Conservation (phyloP, 1,140 invertebrate species). For the Mya arenaria region DNA sequence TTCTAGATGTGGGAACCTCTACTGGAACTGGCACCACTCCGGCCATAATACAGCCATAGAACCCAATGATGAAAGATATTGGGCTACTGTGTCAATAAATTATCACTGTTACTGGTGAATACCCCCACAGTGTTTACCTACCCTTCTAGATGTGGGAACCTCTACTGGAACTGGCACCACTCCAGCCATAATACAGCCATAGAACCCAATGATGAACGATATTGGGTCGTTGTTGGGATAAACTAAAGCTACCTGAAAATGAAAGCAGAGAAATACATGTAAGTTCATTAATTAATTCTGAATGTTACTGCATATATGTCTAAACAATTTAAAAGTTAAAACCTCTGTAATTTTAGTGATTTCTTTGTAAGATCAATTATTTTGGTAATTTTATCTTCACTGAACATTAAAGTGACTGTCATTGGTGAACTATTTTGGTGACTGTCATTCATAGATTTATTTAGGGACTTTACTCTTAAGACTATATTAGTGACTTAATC, state of each 20-base stretch:
- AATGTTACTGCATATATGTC: background rate
- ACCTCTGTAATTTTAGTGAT: too few relatives aligned
- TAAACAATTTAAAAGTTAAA: background rate
- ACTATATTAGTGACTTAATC: too few relatives aligned
- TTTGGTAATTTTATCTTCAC: too few relatives aligned
- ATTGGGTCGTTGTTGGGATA: conserved; percentile 99
- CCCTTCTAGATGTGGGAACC: conserved; percentile 95
- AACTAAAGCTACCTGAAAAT: conserved; percentile 90
- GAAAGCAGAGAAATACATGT: background rate
- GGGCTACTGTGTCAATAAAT: conserved; percentile 99
- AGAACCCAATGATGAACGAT: conserved; percentile 98
- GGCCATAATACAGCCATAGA: conserved; percentile 98
- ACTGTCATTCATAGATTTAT: too few relatives aligned
- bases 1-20: conserved; percentile 97
- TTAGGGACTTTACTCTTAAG: too few relatives aligned
- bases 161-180: conserved; percentile 99
- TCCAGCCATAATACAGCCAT: conserved; percentile 98
- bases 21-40: conserved; percentile 99
- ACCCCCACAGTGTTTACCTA: conserved; percentile 65
- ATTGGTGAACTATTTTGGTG: too few relatives aligned
- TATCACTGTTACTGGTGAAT: conserved; percentile 91
- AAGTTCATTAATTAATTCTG: conserved; percentile 7
- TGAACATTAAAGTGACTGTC: too few relatives aligned
- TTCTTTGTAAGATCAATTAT: too few relatives aligned
- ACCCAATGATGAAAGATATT: conserved; percentile 97